Evolutionary conservation across 2,113 vertebrate genomes (phyloP), one percentile per base, ranked within the genome.

Genomic region (Clarias gariepinus): DNA sequence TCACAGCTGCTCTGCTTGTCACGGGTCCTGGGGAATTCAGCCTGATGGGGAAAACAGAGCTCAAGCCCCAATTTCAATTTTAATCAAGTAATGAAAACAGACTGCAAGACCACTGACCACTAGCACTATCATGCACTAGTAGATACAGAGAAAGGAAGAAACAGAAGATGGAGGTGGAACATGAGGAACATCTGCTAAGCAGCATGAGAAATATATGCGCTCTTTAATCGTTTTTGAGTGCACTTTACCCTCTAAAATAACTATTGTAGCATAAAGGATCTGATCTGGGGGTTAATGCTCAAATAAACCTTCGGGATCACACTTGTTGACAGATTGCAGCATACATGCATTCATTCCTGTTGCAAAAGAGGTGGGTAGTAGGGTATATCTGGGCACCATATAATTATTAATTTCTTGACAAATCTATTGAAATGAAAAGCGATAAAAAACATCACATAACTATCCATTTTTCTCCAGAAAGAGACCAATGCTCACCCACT

Each of bases 201-300:
- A 69, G 78, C 78, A 92, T 91, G 92, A 90, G 92, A 92, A 93
- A 88, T 94, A 92, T 90, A 94, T 83, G 28, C 57, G 89, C 93
- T 93, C 76, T 90, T 87, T 81, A 74, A 61, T 76, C 61, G 86
- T 82, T 87, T 87, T 52, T 55, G n/a, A 73, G 21, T 28, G 53
- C 74, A 73, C 30, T 36, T 71, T 55, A 87, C 81, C 77, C 41
- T 81, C 57, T n/a, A 58, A 85, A 36, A 28, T 25, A 82, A 76
- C 4, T 5, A n/a, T n/a, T n/a, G n/a, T n/a, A 82, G 25, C 41
- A 28, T 55, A 69, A 86, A 82, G 53, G 86, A 78, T 83, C 63
- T 64, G 81, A 86, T 76, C 68, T 21, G 13, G 3, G 71, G 47
- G 83, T 81, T 68, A 90, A 86, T 86, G 81, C 81, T 81, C 84